These are phyloP conservation scores for Sciurus carolinensis DNA, from an alignment of 2,797 vertebrate species.

Conservation along the genomic window DNA sequence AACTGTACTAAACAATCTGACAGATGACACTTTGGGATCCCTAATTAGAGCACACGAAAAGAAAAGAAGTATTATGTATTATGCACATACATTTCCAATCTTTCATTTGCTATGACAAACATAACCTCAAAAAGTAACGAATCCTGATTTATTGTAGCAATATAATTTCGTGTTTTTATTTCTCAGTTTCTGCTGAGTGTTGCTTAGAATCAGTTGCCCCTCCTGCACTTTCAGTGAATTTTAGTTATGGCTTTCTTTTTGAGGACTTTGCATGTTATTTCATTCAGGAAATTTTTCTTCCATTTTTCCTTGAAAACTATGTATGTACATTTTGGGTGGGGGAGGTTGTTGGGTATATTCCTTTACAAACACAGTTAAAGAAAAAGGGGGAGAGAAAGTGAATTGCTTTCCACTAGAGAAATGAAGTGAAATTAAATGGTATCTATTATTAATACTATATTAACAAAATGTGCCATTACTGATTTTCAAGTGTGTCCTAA, in stretches of 20 bases:
- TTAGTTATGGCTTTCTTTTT: not conserved
- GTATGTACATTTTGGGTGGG: not conserved
- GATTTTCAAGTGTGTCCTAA: conserved; percentile 8
- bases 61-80: not conserved
- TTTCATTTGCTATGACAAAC: not conserved
- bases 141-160: not conserved
- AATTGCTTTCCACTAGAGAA: not conserved
- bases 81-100: not conserved
- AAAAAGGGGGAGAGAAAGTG: not conserved
- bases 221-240: not conserved
- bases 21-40: not conserved
- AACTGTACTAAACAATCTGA: conserved; percentile 54
- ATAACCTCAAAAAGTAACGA: conserved; percentile 7
- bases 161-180: not conserved
- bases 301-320: not conserved
- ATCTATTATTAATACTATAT: conserved; percentile 8
- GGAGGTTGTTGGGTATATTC: not conserved
- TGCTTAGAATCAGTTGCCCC: conserved; percentile 23
- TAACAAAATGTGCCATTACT: not conserved
- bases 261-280: not conserved
- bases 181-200: not conserved
- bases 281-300: not conserved
- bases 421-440: conserved; percentile 36
- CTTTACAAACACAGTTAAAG: not conserved
- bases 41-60: conserved; percentile 6